These are phyloP conservation scores for Pristionchus arcanus DNA, from an alignment of 2,888 invertebrate genomes.

Conservation along the genomic window DNA sequence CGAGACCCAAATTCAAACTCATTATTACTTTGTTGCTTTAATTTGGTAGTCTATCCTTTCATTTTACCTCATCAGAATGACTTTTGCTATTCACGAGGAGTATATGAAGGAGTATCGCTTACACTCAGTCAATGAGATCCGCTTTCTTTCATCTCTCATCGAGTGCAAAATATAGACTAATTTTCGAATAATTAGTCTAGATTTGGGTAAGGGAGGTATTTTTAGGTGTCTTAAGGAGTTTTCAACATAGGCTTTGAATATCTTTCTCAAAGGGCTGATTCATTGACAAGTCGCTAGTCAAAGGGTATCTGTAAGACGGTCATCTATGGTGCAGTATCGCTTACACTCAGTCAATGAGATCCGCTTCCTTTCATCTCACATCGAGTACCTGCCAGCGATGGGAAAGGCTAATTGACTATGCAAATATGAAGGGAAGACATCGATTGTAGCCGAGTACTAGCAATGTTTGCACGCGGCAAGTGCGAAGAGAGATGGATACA, in stretches of 20 bases:
- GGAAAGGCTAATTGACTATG: conserved; percentile 51
- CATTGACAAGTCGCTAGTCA: too few species aligned
- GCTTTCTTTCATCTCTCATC: conserved; percentile 1
- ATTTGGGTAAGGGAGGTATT: too few species aligned
- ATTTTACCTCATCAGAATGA: too few species aligned
- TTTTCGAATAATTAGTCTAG: not conserved
- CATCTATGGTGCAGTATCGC: not conserved
- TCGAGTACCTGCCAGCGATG: conserved; percentile 38
- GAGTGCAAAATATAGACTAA: too few species aligned
- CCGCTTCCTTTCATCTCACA: not conserved
- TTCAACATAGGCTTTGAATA: too few species aligned
- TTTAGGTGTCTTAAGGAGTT: too few species aligned
- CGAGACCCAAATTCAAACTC: too few species aligned
- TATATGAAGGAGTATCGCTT: not conserved
- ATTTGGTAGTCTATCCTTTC: too few species aligned
- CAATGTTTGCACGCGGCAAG: not conserved
- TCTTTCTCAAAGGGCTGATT: too few species aligned
- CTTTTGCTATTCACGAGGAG: too few species aligned
- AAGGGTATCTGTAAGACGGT: too few species aligned
- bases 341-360: not conserved
- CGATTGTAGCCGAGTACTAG: conserved; percentile 24
- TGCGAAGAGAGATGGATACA: not conserved
- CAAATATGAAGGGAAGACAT: conserved; percentile 4
- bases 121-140: not conserved
- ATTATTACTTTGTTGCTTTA: too few species aligned